These are phyloP conservation scores for Paralichthys olivaceus DNA, from an alignment of 2,113 vertebrate species.

Conservation along the genomic window DNA sequence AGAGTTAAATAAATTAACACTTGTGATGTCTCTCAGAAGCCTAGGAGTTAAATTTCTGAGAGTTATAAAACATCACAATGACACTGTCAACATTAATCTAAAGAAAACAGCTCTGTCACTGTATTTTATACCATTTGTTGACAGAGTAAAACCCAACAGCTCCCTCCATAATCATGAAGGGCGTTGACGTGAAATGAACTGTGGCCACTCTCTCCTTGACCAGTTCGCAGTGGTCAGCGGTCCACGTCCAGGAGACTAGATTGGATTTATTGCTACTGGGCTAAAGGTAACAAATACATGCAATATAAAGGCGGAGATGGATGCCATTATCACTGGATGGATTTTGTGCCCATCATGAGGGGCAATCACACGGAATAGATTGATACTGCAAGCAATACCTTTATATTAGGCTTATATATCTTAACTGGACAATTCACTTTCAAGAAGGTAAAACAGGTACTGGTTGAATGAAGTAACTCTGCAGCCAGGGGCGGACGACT, in stretches of 20 bases:
- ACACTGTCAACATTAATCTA: slow-evolving; percentile 9
- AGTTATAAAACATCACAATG: slow-evolving; percentile 3
- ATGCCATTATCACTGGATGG: slow-evolving; percentile 79
- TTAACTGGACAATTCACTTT: slow-evolving; percentile 68
- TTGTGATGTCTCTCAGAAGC: not conserved
- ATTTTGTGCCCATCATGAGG: slow-evolving; percentile 79
- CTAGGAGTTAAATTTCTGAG: not conserved
- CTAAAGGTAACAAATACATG: slow-evolving; percentile 86
- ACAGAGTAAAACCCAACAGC: slow-evolving; percentile 5
- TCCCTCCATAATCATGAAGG: slow-evolving; percentile 71
- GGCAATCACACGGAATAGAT: slow-evolving; percentile 83
- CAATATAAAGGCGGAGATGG: slow-evolving; percentile 76
- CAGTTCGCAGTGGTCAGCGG: slow-evolving; percentile 81
- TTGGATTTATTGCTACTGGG: slow-evolving; percentile 84
- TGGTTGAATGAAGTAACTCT: slow-evolving; percentile 16
- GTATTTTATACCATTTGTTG: slow-evolving; percentile 15
- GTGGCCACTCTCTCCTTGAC: slow-evolving; percentile 81
- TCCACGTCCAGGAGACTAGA: slow-evolving; percentile 82
- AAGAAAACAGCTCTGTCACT: slow-evolving; percentile 1
- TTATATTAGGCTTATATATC: slow-evolving; percentile 77
- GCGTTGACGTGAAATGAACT: slow-evolving; percentile 79
- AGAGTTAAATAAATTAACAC: not conserved
- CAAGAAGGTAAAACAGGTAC: slow-evolving; percentile 67
- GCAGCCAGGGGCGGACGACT: slow-evolving; percentile 11
- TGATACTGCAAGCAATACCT: slow-evolving; percentile 78